These are phyloP conservation scores for Medauroidea extradentata DNA, from an alignment of 1,140 invertebrate genomes.

Conservation along the genomic window DNA sequence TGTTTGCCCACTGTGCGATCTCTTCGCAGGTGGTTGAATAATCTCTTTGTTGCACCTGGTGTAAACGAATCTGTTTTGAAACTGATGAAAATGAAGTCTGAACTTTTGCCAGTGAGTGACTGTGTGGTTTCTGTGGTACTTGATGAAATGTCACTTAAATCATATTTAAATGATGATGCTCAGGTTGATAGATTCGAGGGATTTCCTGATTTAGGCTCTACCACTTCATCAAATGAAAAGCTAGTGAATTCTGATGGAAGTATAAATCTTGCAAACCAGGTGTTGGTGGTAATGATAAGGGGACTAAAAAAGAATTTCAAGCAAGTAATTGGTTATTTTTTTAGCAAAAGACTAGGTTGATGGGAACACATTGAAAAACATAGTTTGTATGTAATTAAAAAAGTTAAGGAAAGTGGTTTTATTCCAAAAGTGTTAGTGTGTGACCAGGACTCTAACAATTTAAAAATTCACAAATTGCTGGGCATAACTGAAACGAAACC, in stretches of 20 bases:
- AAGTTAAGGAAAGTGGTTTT: slow-evolving; percentile 4
- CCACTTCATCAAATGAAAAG: neutral
- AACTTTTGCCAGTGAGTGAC: neutral
- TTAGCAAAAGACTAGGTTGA: neutral
- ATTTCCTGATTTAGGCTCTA: neutral
- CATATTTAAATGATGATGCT: neutral
- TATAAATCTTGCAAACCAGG: neutral
- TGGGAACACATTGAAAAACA: neutral
- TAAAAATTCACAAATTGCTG: neutral
- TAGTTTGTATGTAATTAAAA: neutral
- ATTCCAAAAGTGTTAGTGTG: neutral
- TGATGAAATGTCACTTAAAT: slow-evolving; percentile 6
- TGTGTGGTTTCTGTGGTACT: neutral
- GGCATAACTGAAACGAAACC: neutral
- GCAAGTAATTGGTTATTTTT: neutral
- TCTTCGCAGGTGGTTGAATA: neutral
- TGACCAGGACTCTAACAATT: slow-evolving; percentile 5
- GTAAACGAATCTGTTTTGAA: neutral
- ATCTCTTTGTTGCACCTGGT: neutral
- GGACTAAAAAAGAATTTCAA: neutral
- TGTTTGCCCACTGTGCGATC: slow-evolving; percentile 1
- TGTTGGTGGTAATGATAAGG: slow-evolving; percentile 2
- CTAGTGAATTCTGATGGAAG: neutral
- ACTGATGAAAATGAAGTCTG: neutral
- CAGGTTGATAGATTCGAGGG: neutral